phyloP scores from a whole-genome alignment of 2,888 invertebrate genomes.

The Aporophyla nigra region DNA sequence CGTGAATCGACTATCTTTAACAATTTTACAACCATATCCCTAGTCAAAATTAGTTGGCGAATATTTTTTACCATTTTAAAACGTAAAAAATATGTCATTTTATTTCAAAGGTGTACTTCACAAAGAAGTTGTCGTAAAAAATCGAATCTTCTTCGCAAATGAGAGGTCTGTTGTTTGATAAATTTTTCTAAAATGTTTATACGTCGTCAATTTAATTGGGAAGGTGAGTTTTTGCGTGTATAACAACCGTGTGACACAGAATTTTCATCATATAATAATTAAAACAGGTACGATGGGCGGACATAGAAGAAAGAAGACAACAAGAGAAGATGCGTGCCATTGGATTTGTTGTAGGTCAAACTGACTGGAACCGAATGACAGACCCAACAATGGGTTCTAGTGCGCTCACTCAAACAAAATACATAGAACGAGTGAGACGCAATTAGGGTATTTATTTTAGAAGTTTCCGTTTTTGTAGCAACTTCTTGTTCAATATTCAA shows the following conservation, averaged over 20 bases:
- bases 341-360: slow-evolving; percentile 99
- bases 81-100: slow-evolving; percentile 6
- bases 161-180: slow-evolving; percentile 28
- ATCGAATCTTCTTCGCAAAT: slow-evolving; percentile 20
- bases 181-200: slow-evolving; percentile 24
- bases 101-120: slow-evolving; percentile 14
- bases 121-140: slow-evolving; percentile 22
- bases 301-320: slow-evolving; percentile 97
- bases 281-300: slow-evolving; percentile 98
- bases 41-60: slow-evolving; percentile 44
- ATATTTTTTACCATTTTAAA: slow-evolving; percentile 13
- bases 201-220: slow-evolving; percentile 40
- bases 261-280: slow-evolving; percentile 85
- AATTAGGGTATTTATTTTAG: slow-evolving; percentile 49
- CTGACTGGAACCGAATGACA: slow-evolving; percentile 98
- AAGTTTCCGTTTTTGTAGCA: slow-evolving; percentile 9
- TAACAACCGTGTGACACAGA: slow-evolving; percentile 64
- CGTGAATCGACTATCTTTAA: slow-evolving; percentile 34
- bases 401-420: slow-evolving; percentile 98
- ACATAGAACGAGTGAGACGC: slow-evolving; percentile 93
- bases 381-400: slow-evolving; percentile 97
- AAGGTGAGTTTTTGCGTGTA: slow-evolving; percentile 73
- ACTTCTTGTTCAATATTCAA: slow-evolving; percentile 13
- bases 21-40: slow-evolving; percentile 72
- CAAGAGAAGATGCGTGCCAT: slow-evolving; percentile 98